Evolutionary conservation across 1,140 invertebrate species (phyloP), one percentile per base, ranked within the genome.

Genomic region (Arion vulgaris): DNA sequence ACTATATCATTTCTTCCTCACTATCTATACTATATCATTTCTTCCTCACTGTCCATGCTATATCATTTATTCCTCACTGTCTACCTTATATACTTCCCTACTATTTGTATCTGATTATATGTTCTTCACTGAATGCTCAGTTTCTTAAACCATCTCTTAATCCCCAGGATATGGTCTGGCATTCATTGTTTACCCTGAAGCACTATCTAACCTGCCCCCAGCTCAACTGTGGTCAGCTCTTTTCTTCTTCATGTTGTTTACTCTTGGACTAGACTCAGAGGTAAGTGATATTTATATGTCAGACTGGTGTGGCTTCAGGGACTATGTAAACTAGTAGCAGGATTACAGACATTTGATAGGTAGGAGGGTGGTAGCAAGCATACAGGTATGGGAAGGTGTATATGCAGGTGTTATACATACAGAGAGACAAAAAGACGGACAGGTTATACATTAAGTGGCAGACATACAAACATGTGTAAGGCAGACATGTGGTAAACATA

Each of bases 211-310:
- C 78, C 91, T 97, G 69, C 96, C 96, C 0, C 92, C 96, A 11
- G 95, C 96, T 1, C 96, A 96, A 0, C 92, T 97, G 4, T 97
- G 96, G 96, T 96, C 96, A 0, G 92, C 96, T 68, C 93, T 97
- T 0, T 97, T 97, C 92, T 97, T 97, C 91, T 94, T 96, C 85
- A 99, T 99, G 98, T 93, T 98, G 38, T 96, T 98, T 87, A 95
- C 97, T 77, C 94, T 99, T 17, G 97, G 97, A 62, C 94, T 98
- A 82, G 96, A 98, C 91, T 96, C 95, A 88, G 96, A 96, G 93
- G 97, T 97, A 93, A 74, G 62, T 53, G 4, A 2, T 2, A 11
- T 72, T 11, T 72, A 39, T 17, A 5, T 72, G 45, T n/a, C 7
- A 57, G 53, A 57, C 53, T 57, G 26, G 53, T 23, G 23, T 57